These are phyloP conservation scores for Ceyx margarethae DNA, from an alignment of 2,113 vertebrate species.

Conservation along the genomic window DNA sequence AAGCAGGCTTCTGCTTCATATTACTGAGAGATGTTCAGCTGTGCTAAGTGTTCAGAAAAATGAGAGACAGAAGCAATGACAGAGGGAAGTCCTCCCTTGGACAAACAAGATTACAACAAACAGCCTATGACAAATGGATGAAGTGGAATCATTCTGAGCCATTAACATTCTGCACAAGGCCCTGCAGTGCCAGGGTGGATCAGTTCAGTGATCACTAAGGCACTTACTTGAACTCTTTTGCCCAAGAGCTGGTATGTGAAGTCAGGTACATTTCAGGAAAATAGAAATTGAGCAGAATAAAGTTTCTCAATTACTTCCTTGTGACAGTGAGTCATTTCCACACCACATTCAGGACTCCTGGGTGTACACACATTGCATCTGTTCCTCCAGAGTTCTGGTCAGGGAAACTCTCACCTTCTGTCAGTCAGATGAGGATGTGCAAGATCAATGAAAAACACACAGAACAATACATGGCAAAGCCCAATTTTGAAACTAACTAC, in stretches of 20 bases:
- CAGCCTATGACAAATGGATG: not conserved
- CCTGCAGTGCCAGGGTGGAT: not conserved
- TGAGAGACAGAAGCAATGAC: not conserved
- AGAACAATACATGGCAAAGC: conserved; percentile 43
- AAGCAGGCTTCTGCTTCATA: conserved; percentile 37
- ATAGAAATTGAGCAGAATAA: not conserved
- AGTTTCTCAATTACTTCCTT: conserved; percentile 10
- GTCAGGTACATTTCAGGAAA: not conserved
- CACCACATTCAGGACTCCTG: not conserved
- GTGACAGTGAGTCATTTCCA: not conserved
- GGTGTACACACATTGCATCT: not conserved
- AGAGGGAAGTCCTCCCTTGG: not conserved
- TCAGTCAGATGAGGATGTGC: not conserved
- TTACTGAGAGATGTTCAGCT: conserved; percentile 6
- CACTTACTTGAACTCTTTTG: conserved; percentile 63
- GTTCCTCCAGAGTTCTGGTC: conserved; percentile 3
- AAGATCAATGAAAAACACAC: not conserved
- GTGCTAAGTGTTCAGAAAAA: not conserved
- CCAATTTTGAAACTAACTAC: conserved; percentile 7
- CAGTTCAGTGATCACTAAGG: conserved; percentile 60
- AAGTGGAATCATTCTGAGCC: not conserved
- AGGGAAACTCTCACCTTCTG: conserved; percentile 13
- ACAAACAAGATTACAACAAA: conserved; percentile 19
- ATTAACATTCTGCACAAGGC: conserved; percentile 16
- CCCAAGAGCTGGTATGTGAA: not conserved